Evolutionary conservation across 2,113 vertebrate genomes (phyloP).

Genomic region (Melierax canorus): DNA sequence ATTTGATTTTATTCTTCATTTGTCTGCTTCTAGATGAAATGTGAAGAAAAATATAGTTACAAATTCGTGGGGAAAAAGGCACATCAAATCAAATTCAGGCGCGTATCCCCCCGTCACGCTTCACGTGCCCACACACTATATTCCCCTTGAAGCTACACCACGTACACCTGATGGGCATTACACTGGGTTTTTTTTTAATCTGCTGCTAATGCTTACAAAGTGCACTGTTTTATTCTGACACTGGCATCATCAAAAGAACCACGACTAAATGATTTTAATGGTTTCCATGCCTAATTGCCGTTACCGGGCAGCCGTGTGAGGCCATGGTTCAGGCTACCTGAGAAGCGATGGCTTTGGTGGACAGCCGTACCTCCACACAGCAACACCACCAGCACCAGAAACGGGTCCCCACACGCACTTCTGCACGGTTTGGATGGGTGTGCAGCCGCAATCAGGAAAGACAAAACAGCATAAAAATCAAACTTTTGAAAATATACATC

Average conservation of each 20-base stretch:
- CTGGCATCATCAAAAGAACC: background rate
- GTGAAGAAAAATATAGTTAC: background rate
- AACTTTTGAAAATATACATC: background rate
- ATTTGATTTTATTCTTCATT: background rate
- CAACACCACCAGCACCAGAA: background rate
- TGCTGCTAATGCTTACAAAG: background rate
- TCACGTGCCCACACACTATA: rapidly evolving
- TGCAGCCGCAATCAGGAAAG: background rate
- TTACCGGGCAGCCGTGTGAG: background rate
- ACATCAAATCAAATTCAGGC: background rate
- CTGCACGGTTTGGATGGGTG: background rate
- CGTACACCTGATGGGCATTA: background rate
- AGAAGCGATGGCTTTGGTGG: background rate
- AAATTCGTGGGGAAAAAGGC: background rate
- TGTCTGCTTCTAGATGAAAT: background rate
- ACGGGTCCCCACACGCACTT: rapidly evolving
- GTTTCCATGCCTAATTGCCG: background rate
- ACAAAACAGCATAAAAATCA: background rate
- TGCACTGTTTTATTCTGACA: background rate
- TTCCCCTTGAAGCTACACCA: background rate
- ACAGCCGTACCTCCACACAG: background rate
- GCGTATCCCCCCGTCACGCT: rapidly evolving
- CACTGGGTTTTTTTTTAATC: background rate
- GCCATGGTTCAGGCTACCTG: background rate
- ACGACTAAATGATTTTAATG: background rate